Base-by-base conservation (phyloP, 1,140 invertebrate species). In the Papilio polytes region DNA sequence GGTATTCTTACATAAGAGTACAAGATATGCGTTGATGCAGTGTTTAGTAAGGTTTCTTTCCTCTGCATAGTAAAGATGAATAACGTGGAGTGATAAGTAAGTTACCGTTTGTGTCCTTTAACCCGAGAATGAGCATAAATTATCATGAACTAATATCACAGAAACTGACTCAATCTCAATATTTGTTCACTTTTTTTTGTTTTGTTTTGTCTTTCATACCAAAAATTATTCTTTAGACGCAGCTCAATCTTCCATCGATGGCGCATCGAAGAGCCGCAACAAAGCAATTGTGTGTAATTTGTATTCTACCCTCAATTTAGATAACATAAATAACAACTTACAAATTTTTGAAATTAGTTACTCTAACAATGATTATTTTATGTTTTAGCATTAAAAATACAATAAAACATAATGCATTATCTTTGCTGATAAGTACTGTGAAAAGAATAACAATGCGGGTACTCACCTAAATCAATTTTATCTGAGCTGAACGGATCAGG, bases 391-490 rank as follows among this genome's bases (percentile, higher is more conserved):
- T 22, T 31, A 70, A 70, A 22, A 36, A 70, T 15, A 70, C 22
- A 15, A 31, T 12, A 70, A 31, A 1, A 31, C 10, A 70, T 18
- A 15, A 26, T 63, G 3, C 20, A 15, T 31, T 70, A 70, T 70
- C 12, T 70, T 3, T 31, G 26, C 22, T 26, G 10, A 26, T 31
- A 70, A 66, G 13, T 66, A 31, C 36, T 74, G 18, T 48, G 41
- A 48, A 63, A 26, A 53, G 46, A 74, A 74, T 48, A 44, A 72
- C 81, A 73, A 77, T 81, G 59, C 76, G 73, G 82, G 46, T 46
- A 86, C 85, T 86, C 90, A 97, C 96, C 96, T 81, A 97, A 85
- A 88, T 97, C 96, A 18, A 95, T 93, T 82, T 95, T 93, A 82
- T 96, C 88, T 1, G 85, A 86, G 10, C 87, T 87, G 86, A 97